Base-by-base conservation (phyloP, 2,888 invertebrate species). In the Erebia ligea region DNA sequence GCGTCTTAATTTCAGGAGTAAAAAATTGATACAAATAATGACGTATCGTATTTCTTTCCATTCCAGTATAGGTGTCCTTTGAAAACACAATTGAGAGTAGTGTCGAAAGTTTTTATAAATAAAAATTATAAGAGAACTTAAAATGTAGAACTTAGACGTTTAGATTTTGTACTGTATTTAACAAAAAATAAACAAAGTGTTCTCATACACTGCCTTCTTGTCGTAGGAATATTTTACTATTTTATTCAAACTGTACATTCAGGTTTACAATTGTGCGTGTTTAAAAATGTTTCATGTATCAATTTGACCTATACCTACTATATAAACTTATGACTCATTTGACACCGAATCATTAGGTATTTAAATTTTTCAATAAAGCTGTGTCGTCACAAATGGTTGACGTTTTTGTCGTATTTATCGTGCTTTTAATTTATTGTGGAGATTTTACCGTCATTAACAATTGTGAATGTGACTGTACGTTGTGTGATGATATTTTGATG, bases 121-220 rank as follows among this genome's bases (percentile, higher is more conserved):
- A 72, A 72, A 75, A 73, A 70, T 1, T n/a, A 67, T 54, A 52
- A 50, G 50, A 50, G 52, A 25, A 13, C 56, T 68, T 64, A 67
- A 70, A 67, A 45, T 40, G 67, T 74, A 76, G 68, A 50, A 17
- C 62, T 57, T 68, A 69, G 57, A 66, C 64, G 42, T 50, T 67
- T 76, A 77, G 75, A 76, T 77, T 77, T 77, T 77, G 69, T 77
- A 76, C 76, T 73, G 56, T 76, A 54, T 68, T 52, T 42, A 71
- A 48, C 19, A 64, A 62, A 72, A 64, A 69, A 63, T 64, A 42
- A 80, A 72, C 64, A 50, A 80, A 72, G 82, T 84, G 81, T 83
- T 83, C 82, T 68, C 67, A 79, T 77, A 76, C 81, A 83, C 83
- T 84, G 84, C 84, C 83, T 81, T 76, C 77, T 80, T 78, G 71